phyloP scores from a whole-genome alignment of 2,888 invertebrate genomes.

The Epirrhoe alternata region DNA sequence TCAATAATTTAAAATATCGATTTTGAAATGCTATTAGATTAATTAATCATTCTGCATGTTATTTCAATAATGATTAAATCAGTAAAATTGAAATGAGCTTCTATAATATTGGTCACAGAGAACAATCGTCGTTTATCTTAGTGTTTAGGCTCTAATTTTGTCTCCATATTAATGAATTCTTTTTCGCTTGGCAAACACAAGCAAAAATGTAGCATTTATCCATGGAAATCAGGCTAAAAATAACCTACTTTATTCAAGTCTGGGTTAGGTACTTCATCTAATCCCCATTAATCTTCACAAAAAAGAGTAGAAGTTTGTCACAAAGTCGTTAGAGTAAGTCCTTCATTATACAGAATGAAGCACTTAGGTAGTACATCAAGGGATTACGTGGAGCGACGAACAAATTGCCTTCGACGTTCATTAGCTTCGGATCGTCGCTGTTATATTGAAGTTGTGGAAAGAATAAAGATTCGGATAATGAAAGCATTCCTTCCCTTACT shows the following conservation, averaged over 20 bases:
- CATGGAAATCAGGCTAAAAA: neutral
- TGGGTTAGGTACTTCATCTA: neutral
- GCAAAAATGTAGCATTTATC: neutral
- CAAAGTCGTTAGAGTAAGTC: constrained; percentile 35
- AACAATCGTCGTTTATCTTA: too few relatives aligned
- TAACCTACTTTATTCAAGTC: neutral
- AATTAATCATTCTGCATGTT: too few relatives aligned
- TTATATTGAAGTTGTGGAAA: constrained; percentile 21
- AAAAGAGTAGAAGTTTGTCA: constrained; percentile 21
- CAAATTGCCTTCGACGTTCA: constrained; percentile 43
- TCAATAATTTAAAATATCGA: neutral
- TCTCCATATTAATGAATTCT: too few relatives aligned
- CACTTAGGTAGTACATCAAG: constrained; percentile 36
- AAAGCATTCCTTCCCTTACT: neutral
- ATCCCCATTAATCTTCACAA: neutral
- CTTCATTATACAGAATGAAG: constrained; percentile 36
- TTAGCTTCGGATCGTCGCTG: constrained; percentile 32
- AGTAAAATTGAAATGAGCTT: too few relatives aligned
- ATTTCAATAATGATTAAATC: too few relatives aligned
- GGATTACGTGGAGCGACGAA: constrained; percentile 43
- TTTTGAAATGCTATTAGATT: neutral
- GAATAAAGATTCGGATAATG: constrained; percentile 13
- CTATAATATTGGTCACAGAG: too few relatives aligned
- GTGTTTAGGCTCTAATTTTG: too few relatives aligned
- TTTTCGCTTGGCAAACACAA: too few relatives aligned